Evolutionary conservation across 1,140 invertebrate species (phyloP), one percentile per base, ranked within the genome.

Genomic region (Zaprionus taronus): DNA sequence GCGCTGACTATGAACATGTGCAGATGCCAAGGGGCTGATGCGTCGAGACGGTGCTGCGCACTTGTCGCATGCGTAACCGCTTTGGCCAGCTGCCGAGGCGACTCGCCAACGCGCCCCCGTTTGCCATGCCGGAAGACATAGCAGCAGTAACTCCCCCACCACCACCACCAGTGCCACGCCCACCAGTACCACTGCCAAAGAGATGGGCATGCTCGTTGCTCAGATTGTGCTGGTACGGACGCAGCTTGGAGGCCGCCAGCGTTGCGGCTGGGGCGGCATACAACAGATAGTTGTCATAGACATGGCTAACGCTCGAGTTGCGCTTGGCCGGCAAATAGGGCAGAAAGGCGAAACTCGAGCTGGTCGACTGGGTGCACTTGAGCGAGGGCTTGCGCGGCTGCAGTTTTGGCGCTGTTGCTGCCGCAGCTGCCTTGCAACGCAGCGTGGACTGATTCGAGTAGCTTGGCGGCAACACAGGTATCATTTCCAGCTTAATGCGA

Each of bases 1-100:
- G 55, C 87, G 72, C 87, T 91, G 80, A 91, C 91, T 92, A 92
- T 92, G 91, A 92, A 92, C 91, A 92, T 92, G 91, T 92, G 85
- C 91, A 92, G 71, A 92, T 91, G 73, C 84, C 91, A 26, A 92
- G 91, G 17, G 91, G 91, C 57, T 91, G 86, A 61, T 92, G 90
- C 38, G 91, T 92, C 34, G 91, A 90, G 15, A 92, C 91, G 14
- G 75, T 85, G 77, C 91, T 92, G 56, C 91, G 86, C 67, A 89
- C 91, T 60, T 92, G 90, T 2, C 89, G 86, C 77, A 76, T 79
- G 9, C 75, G 81, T 55, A 90, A 53, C 20, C 79, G 60, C 47
- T 77, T 82, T 3, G 81, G 85, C 84, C 84, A 89, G 36, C 83
- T 82, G 41, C 74, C 78, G 47, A 84, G 31, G 1, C 81, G 47